Evolutionary conservation across 1,140 invertebrate species (phyloP).

Genomic region (Cherax quadricarinatus): DNA sequence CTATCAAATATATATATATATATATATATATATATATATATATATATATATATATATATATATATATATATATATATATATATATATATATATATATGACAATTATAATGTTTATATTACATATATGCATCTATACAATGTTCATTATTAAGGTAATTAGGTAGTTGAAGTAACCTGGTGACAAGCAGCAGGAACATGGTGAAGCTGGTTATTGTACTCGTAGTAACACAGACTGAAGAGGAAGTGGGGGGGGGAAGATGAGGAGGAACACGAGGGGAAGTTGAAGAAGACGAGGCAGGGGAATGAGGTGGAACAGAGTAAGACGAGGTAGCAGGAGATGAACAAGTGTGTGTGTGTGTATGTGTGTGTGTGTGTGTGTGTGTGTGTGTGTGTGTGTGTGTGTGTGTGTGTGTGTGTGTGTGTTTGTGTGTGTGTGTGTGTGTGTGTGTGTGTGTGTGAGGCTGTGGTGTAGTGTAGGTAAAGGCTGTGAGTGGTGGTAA

Average conservation of each 20-base stretch:
- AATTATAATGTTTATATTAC: background rate
- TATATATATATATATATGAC: too few species aligned
- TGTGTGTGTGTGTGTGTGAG: background rate
- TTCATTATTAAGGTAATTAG: too few species aligned
- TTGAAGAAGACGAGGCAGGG: too few species aligned
- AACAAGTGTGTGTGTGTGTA: background rate
- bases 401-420: background rate
- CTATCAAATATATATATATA: too few species aligned
- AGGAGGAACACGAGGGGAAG: too few species aligned
- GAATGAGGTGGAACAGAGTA: too few species aligned
- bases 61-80: slow-evolving; percentile 32
- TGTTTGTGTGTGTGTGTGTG: background rate
- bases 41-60: slow-evolving; percentile 49
- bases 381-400: background rate
- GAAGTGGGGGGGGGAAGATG: too few species aligned
- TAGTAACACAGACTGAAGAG: too few species aligned
- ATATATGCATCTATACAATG: slow-evolving; percentile 28
- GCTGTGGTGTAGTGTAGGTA: background rate
- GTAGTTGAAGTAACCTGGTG: too few species aligned
- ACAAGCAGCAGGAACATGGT: too few species aligned
- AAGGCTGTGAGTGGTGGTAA: background rate
- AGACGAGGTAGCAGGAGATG: too few species aligned
- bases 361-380: background rate
- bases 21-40: slow-evolving; percentile 36
- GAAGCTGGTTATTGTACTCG: too few species aligned